Percentiles rank a stretch among this genome's conserved stretches.
Evolutionary conservation across 2,113 vertebrate species (phyloP).

Genomic region (Takifugu bimaculatus): DNA sequence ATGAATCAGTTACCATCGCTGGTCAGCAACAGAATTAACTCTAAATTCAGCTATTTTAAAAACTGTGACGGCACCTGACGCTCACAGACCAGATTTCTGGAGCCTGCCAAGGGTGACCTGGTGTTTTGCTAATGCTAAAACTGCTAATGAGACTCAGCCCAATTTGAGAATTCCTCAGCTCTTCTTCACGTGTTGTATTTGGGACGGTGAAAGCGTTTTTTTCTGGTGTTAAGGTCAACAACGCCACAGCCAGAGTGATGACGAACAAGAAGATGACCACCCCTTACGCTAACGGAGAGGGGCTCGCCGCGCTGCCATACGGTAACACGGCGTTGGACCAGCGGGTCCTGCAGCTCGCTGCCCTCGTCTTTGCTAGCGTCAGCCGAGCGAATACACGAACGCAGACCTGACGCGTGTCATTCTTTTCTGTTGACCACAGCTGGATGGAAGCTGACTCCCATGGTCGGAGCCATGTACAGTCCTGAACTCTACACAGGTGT

Average conservation of each 20-base stretch:
- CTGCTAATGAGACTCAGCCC: not conserved
- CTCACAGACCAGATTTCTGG: conserved; percentile 4
- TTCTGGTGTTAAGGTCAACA: conserved; percentile 87
- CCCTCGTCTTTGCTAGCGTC: no score
- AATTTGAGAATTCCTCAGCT: conserved; percentile 9
- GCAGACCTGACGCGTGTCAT: no score
- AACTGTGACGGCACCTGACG: conserved; percentile 17
- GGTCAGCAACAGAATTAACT: conserved; percentile 66
- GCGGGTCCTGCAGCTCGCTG: not conserved
- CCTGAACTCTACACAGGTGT: conserved; percentile 98
- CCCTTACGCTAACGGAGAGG: conserved; percentile 85
- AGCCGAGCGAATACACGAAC: no score
- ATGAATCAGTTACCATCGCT: conserved; percentile 64
- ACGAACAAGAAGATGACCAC: conserved; percentile 99
- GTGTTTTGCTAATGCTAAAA: no score
- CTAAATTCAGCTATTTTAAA: conserved; percentile 18
- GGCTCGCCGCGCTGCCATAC: conserved; percentile 74
- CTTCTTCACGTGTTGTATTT: not conserved
- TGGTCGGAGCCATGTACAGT: conserved; percentile 96
- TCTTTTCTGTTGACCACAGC: conserved; percentile 57
- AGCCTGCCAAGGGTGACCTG: not conserved
- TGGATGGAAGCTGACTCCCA: conserved; percentile 98
- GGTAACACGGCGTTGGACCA: conserved; percentile 47
- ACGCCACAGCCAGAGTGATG: conserved; percentile 98
- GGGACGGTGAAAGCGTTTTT: conserved; percentile 30